Evolutionary conservation across 2,797 vertebrate species (phyloP).

Genomic region (Ctenopoma multispine): DNA sequence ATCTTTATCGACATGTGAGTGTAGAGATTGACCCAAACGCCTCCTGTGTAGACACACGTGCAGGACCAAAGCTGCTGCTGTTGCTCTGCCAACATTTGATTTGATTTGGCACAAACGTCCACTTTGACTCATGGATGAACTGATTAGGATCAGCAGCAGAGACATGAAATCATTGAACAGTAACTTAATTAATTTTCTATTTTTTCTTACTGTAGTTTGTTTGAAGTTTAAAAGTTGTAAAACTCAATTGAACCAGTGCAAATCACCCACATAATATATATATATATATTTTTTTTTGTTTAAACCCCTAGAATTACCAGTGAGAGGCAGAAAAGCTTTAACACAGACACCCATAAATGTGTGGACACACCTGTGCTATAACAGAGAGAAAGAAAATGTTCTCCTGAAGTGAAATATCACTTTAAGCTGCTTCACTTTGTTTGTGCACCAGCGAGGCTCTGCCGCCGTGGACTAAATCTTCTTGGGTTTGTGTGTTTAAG

Average conservation of each 20-base stretch:
- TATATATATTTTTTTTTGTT: too few relatives aligned
- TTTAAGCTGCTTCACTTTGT: conserved; percentile 63
- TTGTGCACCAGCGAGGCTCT: conserved; percentile 49
- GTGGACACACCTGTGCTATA: conserved; percentile 32
- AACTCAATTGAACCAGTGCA: not conserved
- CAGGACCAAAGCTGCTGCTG: too few relatives aligned
- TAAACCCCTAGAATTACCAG: not conserved
- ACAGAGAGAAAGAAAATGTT: conserved; percentile 36
- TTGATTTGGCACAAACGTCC: too few relatives aligned
- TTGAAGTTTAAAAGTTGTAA: not conserved
- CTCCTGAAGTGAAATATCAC: conserved; percentile 56
- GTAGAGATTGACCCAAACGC: too few relatives aligned
- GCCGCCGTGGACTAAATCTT: conserved; percentile 69
- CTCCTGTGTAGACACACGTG: too few relatives aligned
- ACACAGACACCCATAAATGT: not conserved
- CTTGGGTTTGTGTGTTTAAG: conserved; percentile 57
- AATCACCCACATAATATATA: conserved; percentile 8
- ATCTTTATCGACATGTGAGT: too few relatives aligned
- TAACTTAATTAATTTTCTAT: too few relatives aligned
- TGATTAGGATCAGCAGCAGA: too few relatives aligned
- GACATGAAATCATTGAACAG: too few relatives aligned
- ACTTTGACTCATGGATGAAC: too few relatives aligned
- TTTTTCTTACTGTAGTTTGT: too few relatives aligned
- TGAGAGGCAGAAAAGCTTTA: conserved; percentile 8
- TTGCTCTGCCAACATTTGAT: too few relatives aligned